A percentile compares a stretch with the other conserved stretches of the same genome.
These are phyloP conservation scores for Adoxophyes honmai DNA, from an alignment of 1,140 invertebrate genomes.

Conservation along the genomic window DNA sequence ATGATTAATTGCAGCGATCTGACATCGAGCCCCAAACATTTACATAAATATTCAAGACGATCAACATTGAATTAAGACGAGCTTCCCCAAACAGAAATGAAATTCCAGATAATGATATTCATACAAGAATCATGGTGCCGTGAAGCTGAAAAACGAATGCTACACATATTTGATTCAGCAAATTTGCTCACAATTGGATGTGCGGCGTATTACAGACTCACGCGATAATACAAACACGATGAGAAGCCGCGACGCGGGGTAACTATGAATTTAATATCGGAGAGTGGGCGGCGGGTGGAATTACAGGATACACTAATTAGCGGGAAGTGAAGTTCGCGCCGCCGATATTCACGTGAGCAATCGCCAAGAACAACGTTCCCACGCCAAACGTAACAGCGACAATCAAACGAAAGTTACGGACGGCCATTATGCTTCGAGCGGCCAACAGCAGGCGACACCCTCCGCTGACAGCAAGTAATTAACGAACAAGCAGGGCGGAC, in stretches of 20 bases:
- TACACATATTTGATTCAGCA: not conserved
- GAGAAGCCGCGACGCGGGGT: not conserved
- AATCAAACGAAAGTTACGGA: not conserved
- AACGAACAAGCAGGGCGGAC: conserved; percentile 21
- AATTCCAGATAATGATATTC: not conserved
- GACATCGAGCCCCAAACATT: not conserved
- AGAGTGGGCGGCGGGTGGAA: conserved; percentile 29
- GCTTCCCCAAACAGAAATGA: not conserved
- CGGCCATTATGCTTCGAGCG: not conserved
- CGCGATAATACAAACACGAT: not conserved
- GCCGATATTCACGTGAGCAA: conserved; percentile 13
- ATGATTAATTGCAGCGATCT: not conserved
- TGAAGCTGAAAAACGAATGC: not conserved
- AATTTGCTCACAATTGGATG: not conserved
- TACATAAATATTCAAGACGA: not conserved
- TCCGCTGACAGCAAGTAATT: conserved; percentile 7
- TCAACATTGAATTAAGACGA: conserved; percentile 4
- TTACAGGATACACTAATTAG: conserved; percentile 46
- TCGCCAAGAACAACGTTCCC: not conserved
- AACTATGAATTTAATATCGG: conserved; percentile 46
- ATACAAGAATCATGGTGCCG: not conserved
- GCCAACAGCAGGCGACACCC: not conserved
- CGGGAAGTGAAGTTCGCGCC: conserved; percentile 17
- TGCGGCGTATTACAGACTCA: not conserved
- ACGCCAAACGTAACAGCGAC: not conserved